These are phyloP conservation scores for Petrocephalus microphthalmus DNA, from an alignment of 2,113 vertebrate species.

Conservation along the genomic window DNA sequence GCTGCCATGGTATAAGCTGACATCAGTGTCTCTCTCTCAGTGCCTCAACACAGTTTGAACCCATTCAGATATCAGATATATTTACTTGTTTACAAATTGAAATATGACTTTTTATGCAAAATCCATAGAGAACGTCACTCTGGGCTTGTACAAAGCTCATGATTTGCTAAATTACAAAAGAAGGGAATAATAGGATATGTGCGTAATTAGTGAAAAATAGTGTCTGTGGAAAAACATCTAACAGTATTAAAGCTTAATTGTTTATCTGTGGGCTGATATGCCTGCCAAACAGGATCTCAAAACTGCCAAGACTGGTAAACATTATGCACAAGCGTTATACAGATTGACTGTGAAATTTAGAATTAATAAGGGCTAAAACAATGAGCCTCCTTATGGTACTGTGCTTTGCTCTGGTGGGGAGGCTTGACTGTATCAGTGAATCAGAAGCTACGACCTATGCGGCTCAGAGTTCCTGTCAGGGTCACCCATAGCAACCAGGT, in stretches of 20 bases:
- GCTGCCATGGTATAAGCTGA: neutral
- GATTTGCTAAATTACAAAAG: conserved; percentile 4
- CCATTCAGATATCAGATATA: neutral
- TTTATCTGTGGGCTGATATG: conserved; percentile 11
- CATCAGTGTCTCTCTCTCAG: neutral
- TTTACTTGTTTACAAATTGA: neutral
- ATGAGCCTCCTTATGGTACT: neutral
- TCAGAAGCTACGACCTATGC: neutral
- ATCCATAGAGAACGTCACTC: neutral
- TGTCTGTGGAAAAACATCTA: neutral
- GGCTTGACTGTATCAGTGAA: neutral
- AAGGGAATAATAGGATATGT: neutral
- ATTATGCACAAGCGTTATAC: conserved; percentile 2
- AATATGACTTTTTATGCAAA: neutral
- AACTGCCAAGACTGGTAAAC: conserved; percentile 7
- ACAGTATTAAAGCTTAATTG: conserved; percentile 13
- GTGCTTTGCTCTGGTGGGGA: neutral
- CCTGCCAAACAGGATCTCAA: neutral
- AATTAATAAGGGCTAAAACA: neutral
- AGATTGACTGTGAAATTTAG: neutral
- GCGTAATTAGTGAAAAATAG: neutral
- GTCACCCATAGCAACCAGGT: conserved; percentile 1
- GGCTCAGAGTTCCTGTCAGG: neutral
- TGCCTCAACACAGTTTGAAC: neutral
- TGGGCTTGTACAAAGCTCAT: neutral